Evolutionary conservation across 2,113 vertebrate species (phyloP), one percentile per base, ranked within the genome.

Genomic region (Hippocampus comes): DNA sequence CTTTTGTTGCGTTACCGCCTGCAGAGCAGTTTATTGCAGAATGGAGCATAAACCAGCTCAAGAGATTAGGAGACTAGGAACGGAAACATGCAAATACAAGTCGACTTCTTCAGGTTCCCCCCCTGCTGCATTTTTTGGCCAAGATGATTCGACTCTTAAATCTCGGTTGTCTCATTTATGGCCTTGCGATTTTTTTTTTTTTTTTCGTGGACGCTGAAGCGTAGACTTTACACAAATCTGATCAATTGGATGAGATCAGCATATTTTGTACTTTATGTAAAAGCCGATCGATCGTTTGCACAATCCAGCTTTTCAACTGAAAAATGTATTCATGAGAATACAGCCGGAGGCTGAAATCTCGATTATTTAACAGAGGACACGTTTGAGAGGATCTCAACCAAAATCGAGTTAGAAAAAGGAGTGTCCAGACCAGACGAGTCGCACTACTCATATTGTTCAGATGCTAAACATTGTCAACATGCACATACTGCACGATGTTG

Each of bases 71-170:
- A 67, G 3, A 42, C 57, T 23, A 25, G 46, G 25, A 65, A 57
- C 70, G 67, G 74, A 71, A 75, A 77, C 73, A 78, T 82, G 67
- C 63, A 82, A 71, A 85, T 51, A 42, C 42, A 68, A 59, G 67
- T 69, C 49, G 71, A 17, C 67, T 75, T 76, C 67, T 27, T 67
- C 64, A 43, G 64, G 41, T 71, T 73, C 23, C 69, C 60, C 21
- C 56, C 71, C 67, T 17, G 66, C 77, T 72, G 78, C 71, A 61
- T 61, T 61, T 61, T 34, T 23, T 11, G 21, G 21, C 21, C 20
- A 55, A 55, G 21, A 56, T 23, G 53, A 23, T 56, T 56, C 10
- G 53, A 61, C 59, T 9, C 27, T 18, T 61, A 61, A 34, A 34
- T 61, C 27, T 18, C 15, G 27, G 27, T 61, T 8, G 15, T 15